Base-by-base conservation (phyloP, 2,888 invertebrate genomes). In the Chrysotoxum bicinctum region DNA sequence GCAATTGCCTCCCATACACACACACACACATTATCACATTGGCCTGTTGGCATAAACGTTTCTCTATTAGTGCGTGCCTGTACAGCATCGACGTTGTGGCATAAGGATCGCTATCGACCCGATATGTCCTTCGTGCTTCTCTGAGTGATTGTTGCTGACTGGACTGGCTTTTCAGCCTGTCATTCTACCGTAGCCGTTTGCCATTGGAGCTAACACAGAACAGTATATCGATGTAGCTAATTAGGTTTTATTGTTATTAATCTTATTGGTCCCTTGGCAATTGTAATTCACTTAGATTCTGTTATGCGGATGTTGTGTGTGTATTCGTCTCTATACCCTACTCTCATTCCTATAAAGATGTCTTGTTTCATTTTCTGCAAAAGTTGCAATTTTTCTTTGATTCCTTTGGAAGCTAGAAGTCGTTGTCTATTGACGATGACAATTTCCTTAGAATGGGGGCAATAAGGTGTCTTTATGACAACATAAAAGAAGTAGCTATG, bases 161-260 rank as follows among this genome's bases (percentile, higher is more conserved):
- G 62, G 70, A 75, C 80, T 76, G 62, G 70, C 68, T 66, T 66
- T 35, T 58, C 40, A 23, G 45, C 23, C 54, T 69, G 54, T 12
- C 45, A 64, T 58, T 58, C 35, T 45, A 37, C 40, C 32, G 8
- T 48, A 56, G 74, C 26, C 73, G 35, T 56, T 26, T 37, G 43
- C 30, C 26, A 68, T n/a, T 43, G 60, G 45, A 74, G 43, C 60
- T 19, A 37, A 30, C 19, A 16, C 23, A 62, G 66, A 16, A 32
- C n/a, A 58, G 48, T 75, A 58, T 56, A 73, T 76, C 80, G 68
- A 56, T 64, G 72, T 40, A 73, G 81, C 76, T 85, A 85, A 85
- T 85, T 85, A 85, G 85, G 76, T 85, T 85, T 85, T 85, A 85
- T 85, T 85, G 85, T 85, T 85, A 85, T 85, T 85, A 81, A 85